phyloP scores from a whole-genome alignment of 2,113 vertebrate species.

The Casuarius casuarius region DNA sequence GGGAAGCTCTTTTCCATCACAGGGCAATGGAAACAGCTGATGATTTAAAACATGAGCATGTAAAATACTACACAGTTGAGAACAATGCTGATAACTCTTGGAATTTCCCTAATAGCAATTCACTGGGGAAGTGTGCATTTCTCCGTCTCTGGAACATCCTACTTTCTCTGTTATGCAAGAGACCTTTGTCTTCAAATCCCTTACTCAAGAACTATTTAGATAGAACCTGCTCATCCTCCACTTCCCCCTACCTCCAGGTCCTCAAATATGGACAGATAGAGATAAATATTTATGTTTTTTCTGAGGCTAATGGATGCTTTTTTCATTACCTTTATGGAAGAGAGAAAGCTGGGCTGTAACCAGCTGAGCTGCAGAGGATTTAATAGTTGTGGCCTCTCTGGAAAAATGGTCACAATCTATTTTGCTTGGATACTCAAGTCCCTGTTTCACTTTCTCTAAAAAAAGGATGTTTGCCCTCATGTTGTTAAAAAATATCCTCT shows the following conservation, averaged over 20 bases:
- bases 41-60: not conserved
- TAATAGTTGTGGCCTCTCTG: not conserved
- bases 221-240: not conserved
- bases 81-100: not conserved
- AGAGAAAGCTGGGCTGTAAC: not conserved
- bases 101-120: not conserved
- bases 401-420: not conserved
- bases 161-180: not conserved
- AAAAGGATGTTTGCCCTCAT: not conserved
- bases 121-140: not conserved
- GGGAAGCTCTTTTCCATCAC: not conserved
- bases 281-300: not conserved
- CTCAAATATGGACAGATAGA: not conserved
- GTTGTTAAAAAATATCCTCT: not conserved
- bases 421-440: not conserved
- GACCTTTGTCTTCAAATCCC: not conserved
- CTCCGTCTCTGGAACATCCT: not conserved
- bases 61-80: not conserved
- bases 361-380: not conserved
- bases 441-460: not conserved
- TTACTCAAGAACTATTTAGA: not conserved
- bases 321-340: not conserved
- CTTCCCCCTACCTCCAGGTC: not conserved
- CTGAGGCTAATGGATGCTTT: not conserved
- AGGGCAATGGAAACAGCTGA: not conserved